A percentile compares a stretch with the other conserved stretches of the same genome.
phyloP scores from a whole-genome alignment of 1,140 invertebrate species.

The Polypedilum pembai region DNA sequence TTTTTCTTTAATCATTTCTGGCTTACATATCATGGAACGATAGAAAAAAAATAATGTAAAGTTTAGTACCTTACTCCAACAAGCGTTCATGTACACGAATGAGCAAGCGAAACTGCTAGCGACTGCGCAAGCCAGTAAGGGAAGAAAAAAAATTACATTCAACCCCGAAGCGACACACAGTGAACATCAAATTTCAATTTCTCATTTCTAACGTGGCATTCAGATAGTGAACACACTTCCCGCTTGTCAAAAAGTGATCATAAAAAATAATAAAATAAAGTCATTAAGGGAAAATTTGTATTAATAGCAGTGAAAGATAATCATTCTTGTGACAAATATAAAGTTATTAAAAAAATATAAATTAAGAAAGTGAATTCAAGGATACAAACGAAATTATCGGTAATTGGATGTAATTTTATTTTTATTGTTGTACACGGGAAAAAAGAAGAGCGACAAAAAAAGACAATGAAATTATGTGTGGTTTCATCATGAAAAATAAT shows the following conservation, averaged over 20 bases:
- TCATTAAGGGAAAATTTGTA: background rate
- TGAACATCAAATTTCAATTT: conserved; percentile 12
- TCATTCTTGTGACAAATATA: background rate
- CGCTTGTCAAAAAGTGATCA: background rate
- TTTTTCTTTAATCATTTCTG: background rate
- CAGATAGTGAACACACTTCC: conserved; percentile 10
- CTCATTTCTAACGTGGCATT: conserved; percentile 15
- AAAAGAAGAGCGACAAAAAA: too few species aligned
- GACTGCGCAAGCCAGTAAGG: conserved; percentile 10
- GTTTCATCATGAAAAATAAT: too few species aligned
- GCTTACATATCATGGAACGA: background rate
- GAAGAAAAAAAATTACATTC: conserved; percentile 6
- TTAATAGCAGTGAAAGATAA: background rate
- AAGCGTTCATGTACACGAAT: too few species aligned
- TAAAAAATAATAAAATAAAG: background rate
- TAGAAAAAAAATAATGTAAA: background rate
- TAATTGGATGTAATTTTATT: too few species aligned
- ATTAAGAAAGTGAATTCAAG: too few species aligned
- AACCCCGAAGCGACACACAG: conserved; percentile 15
- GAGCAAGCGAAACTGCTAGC: background rate
- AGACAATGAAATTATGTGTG: too few species aligned
- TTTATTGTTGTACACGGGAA: too few species aligned
- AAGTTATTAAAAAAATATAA: too few species aligned
- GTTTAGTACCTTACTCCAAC: background rate
- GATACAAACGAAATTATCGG: too few species aligned